Evolutionary conservation across 1,140 invertebrate species (phyloP), one percentile per base, ranked within the genome.

Genomic region (Hyphantria cunea): DNA sequence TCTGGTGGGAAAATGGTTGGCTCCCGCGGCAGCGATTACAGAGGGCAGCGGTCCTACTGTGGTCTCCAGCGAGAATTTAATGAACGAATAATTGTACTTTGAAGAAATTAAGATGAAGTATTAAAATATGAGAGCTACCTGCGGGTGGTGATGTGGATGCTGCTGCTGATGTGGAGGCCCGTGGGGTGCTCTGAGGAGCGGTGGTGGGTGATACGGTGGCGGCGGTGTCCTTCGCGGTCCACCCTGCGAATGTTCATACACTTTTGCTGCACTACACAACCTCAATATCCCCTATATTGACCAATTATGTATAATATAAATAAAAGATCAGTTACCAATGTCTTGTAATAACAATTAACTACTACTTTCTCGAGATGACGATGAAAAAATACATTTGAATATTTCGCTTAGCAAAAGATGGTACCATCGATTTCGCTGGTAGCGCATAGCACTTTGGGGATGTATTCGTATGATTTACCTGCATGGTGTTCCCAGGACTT

Each of bases 401-500:
- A 54, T 75, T 68, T 82, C 80, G 82, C 82, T 58, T 13, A 47
- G 93, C 93, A 63, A 92, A 92, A 60, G 93, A 94, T 66, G 94
- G 94, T 64, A 94, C 93, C 70, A 93, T 94, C 92, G 84, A 69
- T 92, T 89, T 79, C 78, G 78, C 82, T 69, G 73, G 72, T 55
- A 8, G 41, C 62, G 60, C 77, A 13, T 51, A 54, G 66, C 68
- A 68, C 66, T 70, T 63, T 61, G 56, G 50, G 51, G 44, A 39
- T 42, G 17, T 8, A 14, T 53, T 55, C 3, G 50, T 50, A 25
- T 13, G 13, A 51, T 70, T 62, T 84, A 91, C 90, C 90, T 91
- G 90, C 72, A 92, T 89, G 15, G 91, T 83, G 33, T 92, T 93
- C 33, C 95, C 94, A 0, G 95, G 95, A 53, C 95, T 96, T 34